Base-by-base conservation (phyloP, 2,888 invertebrate species). In the Diarsia rubi region DNA sequence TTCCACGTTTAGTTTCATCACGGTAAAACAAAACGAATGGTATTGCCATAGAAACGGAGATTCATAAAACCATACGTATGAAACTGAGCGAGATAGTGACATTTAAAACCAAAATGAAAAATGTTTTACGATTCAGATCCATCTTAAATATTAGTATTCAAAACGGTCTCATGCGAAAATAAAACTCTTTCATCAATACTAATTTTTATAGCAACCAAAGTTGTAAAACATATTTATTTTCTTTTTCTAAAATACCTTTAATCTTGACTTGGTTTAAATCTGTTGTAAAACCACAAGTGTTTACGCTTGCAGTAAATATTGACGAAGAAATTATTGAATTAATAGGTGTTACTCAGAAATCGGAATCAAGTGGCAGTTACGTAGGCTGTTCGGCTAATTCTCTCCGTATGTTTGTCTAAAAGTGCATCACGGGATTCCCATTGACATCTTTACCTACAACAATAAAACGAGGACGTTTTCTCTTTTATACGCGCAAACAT, bases 181-280 rank as follows among this genome's bases (percentile, higher is more conserved):
- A 80, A 78, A 83, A 67, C 63, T 82, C 79, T 86, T 80, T 80
- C 82, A 84, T 86, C 78, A 70, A 80, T 80, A 74, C 57, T 52
- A 74, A 77, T 75, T 82, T 81, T 82, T 80, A 78, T 73, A 49
- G 76, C 78, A 66, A 65, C 63, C 67, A 63, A 64, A 73, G 70
- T 68, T 80, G 75, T 84, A 77, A 82, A 86, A 79, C 2, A 31
- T 73, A 72, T 79, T 78, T 77, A 76, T 85, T 82, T 81, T 74
- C 63, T 75, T 74, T 75, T 79, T 73, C 63, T 60, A 71, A 75
- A 81, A 81, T 79, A 71, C n/a, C 59, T 86, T 86, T 84, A 86
- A 86, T 86, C 78, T 86, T 78, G 71, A 72, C 66, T 66, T 44
- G 60, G 37, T 57, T 76, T 59, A 62, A 83, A 83, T 76, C 47